Base-by-base conservation (phyloP, 2,113 vertebrate species). In the Callospermophilus lateralis region DNA sequence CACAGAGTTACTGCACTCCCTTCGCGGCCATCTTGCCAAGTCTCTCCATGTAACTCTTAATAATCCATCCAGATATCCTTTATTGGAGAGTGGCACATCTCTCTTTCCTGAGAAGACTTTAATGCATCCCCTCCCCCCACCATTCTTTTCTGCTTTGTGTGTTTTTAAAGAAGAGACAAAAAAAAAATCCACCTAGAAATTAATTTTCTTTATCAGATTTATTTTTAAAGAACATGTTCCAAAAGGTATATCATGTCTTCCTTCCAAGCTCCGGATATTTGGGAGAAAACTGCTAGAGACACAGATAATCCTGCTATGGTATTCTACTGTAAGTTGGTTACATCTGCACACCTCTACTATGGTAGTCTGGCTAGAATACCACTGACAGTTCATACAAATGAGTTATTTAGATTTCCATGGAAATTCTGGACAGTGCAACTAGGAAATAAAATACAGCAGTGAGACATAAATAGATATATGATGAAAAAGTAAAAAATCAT, bases 181-280 rank as follows among this genome's bases (percentile, higher is more conserved):
- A 93, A 84, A n/a, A n/a, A 51, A 90, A 83, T 11, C 42, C 90
- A 68, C 16, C n/a, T 83, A 70, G 48, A 72, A 95, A 87, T 74
- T 45, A 37, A 51, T 8, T 79, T 83, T 10, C 13, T 86, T 80
- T 61, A 11, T 84, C 72, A 74, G 30, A 73, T 11, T 8, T 73
- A 22, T 94, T 87, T 89, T 77, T 32, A 20, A 87, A 79, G 63
- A n/a, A 70, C 30, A 51, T 78, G 19, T 20, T 42, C 37, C 65
- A 51, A 81, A 63, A 48, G 8, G n/a, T n/a, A n/a, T n/a, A n/a
- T n/a, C n/a, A 4, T 37, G 19, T 45, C n/a, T 85, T 70, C 17
- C 39, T 81, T 79, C 22, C 24, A 9, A 68, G 28, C 28, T 86
- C 68, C n/a, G n/a, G 42, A 13, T 39, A 45, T 13, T 17, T 76